phyloP scores from a whole-genome alignment of 2,888 invertebrate species.

The Ecdyonurus torrentis region DNA sequence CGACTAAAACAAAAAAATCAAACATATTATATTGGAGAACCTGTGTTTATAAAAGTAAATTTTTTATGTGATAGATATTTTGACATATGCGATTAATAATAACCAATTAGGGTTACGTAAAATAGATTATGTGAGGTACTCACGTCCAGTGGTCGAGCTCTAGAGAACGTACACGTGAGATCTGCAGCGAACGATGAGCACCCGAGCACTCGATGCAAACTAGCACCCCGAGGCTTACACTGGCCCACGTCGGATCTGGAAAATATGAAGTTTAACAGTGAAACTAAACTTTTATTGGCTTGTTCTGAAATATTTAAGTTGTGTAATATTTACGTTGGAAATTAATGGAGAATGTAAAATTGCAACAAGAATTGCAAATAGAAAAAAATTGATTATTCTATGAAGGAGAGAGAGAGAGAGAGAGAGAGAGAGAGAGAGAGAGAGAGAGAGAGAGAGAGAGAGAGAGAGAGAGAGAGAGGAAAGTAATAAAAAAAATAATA shows the following conservation, averaged over 20 bases:
- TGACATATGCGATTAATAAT: too few species aligned
- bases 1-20: not conserved
- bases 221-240: not conserved
- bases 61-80: not conserved
- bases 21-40: not conserved
- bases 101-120: not conserved
- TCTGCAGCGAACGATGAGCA: not conserved
- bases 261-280: too few species aligned
- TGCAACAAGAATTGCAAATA: too few species aligned
- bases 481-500: not conserved
- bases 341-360: too few species aligned
- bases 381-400: too few species aligned
- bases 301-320: too few species aligned
- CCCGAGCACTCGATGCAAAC: not conserved
- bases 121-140: not conserved
- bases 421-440: too few species aligned
- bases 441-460: too few species aligned
- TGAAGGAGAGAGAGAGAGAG: too few species aligned
- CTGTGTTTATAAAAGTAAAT: not conserved
- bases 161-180: not conserved
- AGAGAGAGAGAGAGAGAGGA: too few species aligned
- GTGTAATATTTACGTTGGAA: too few species aligned
- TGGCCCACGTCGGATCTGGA: not conserved
- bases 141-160: conserved; percentile 1
- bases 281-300: too few species aligned